Conservation (phyloP, 2,113 vertebrate species). For the Pavo muticus region DNA sequence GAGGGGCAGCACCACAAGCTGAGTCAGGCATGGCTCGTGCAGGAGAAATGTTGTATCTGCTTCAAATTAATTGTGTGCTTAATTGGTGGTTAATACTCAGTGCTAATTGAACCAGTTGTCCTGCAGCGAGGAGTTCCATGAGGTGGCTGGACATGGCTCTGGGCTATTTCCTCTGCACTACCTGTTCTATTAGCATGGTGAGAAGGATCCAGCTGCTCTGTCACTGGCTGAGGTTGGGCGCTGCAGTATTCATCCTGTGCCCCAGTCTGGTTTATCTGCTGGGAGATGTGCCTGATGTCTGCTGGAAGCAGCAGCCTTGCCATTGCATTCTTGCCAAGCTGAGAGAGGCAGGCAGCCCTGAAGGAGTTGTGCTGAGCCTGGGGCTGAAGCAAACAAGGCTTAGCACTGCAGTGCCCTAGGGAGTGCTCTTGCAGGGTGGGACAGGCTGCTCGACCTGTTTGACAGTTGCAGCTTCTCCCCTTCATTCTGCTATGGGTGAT, state of each 20-base stretch:
- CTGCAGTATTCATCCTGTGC: not conserved
- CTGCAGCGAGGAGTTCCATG: constrained; percentile 25
- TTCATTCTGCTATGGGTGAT: not conserved
- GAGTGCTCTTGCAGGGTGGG: not conserved
- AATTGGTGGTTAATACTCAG: constrained; percentile 38
- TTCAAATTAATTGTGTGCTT: constrained; percentile 52
- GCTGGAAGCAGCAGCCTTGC: accelerated
- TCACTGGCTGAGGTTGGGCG: not conserved
- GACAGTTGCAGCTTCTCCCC: not conserved
- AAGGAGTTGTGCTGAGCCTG: not conserved
- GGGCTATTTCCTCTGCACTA: not conserved
- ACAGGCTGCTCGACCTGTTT: constrained; percentile 42
- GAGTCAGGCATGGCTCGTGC: not conserved
- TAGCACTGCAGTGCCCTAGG: accelerated
- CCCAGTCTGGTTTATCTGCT: not conserved
- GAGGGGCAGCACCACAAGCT: accelerated
- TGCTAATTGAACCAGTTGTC: not conserved
- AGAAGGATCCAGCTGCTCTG: not conserved
- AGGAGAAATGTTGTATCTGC: not conserved
- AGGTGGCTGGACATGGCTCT: not conserved
- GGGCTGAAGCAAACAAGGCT: not conserved
- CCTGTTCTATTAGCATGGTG: accelerated
- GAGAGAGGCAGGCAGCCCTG: not conserved
- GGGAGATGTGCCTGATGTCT: accelerated
- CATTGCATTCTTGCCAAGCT: accelerated